Base-by-base conservation (phyloP, 2,797 vertebrate species). In the Glyptemys insculpta region DNA sequence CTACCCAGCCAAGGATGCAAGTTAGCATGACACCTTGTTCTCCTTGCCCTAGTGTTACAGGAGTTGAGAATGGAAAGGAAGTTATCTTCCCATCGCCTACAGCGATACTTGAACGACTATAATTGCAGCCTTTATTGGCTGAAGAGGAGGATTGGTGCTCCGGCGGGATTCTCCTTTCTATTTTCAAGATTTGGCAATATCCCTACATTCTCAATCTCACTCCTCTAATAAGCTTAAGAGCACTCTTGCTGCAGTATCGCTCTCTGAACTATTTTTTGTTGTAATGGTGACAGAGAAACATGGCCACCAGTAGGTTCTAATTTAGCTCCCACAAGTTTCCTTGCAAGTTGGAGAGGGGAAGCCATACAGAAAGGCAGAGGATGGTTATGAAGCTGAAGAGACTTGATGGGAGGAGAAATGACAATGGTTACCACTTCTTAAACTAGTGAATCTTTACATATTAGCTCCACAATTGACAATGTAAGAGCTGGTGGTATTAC, bases 311-410 rank as follows among this genome's bases (percentile, higher is more conserved):
- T 29, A 15, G 49, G 34, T 79, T 41, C n/a, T 90, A 9, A 68
- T 79, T 59, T 92, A 29, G 50, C 1, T 57, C 10, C 12, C 6
- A 9, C 31, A 34, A 37, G 86, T 37, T 25, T 85, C 41, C 57
- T 90, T 84, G 8, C 34, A 82, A n/a, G 21, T 31, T 57, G 47
- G 34, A 52, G 47, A 4, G n/a, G 3, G 34, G 5, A 25, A 23
- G 12, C 12, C 1, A 27, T 0, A 0, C 37, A 80, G n/a, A 21
- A 65, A 68, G 3, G 31, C 15, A 47, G 25, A 41, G 4, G 3
- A 41, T 41, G 31, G 72, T 14, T 47, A 54, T 4, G 12, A 50
- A 29, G 41, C 29, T 54, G 47, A 52, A 47, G 49, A 81, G 52
- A 37, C n/a, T 21, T 12, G 29, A 81, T n/a, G 41, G 41, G 47